Base-by-base conservation (phyloP, 2,888 invertebrate genomes). In the Dicyrtomina minuta region DNA sequence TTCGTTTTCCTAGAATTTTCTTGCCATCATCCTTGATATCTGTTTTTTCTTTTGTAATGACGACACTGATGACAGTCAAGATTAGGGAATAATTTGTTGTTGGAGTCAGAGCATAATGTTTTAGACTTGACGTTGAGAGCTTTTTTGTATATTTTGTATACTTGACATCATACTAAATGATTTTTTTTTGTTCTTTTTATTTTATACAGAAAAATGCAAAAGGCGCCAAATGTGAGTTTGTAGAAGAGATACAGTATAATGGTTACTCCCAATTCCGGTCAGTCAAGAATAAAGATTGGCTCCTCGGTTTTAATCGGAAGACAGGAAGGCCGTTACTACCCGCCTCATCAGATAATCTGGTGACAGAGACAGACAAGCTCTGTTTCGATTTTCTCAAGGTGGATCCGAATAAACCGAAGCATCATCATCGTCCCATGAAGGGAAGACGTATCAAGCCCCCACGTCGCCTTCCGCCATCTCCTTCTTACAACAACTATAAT, bases 201-300 rank as follows among this genome's bases (percentile, higher is more conserved):
- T 55, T 27, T 2, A 46, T 72, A 26, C 65, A 74, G 75, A 62
- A 64, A 55, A 74, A 61, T 64, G 74, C 70, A 15, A 72, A 46
- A 61, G 67, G 46, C 15, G 51, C 44, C 27, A 44, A 71, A 46
- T 76, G 76, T 64, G 72, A 76, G 44, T 76, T 76, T 61, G 65
- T 20, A 12, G 76, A 76, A 59, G 65, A 66, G 46, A 49, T 46
- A n/a, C 43, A 15, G 13, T 17, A 15, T 13, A 55, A 44, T 1
- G 61, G 68, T 2, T 39, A 68, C 56, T 73, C 70, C 26, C 66
- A 70, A n/a, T 76, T 70, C 66, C 61, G 43, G 27, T 75, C 74
- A 51, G 72, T 61, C n/a, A 59, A 64, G 61, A 72, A 75, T 64
- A 26, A n/a, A 5, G 56, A 55, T 2, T 76, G 76, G 76, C 55